Evolutionary conservation across 2,113 vertebrate species (phyloP).

Genomic region (Carassius gibelio): DNA sequence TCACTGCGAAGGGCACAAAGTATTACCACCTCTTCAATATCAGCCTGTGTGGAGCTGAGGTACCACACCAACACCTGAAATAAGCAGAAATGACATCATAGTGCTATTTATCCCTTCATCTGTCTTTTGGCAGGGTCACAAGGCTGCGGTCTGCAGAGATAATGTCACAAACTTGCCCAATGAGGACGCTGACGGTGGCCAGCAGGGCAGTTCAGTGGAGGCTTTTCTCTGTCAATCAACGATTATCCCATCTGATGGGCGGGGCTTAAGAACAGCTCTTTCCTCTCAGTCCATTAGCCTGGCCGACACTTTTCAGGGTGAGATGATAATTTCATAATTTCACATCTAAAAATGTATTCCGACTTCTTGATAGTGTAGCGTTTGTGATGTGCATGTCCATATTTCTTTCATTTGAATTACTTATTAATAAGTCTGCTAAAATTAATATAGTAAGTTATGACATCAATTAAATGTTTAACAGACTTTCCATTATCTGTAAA

Average conservation of each 20-base stretch:
- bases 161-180: slow-evolving; percentile 91
- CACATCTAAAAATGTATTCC: background rate
- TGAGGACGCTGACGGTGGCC: slow-evolving; percentile 78
- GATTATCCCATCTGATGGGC: slow-evolving; percentile 92
- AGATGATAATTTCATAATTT: slow-evolving; percentile 46
- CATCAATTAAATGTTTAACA: background rate
- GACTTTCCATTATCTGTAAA: background rate
- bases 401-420: background rate
- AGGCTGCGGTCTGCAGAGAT: slow-evolving; percentile 87
- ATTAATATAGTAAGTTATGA: background rate
- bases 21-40: slow-evolving; percentile 97
- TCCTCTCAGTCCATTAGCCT: slow-evolving; percentile 95
- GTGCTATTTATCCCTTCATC: slow-evolving; percentile 9
- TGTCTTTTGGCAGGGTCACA: slow-evolving; percentile 74
- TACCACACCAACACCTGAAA: slow-evolving; percentile 56
- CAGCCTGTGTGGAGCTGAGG: slow-evolving; percentile 92
- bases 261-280: slow-evolving; percentile 88
- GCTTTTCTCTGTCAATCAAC: slow-evolving; percentile 96
- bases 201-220: slow-evolving; percentile 80
- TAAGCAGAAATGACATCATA: background rate
- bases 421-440: background rate
- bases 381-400: background rate
- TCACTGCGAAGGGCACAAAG: slow-evolving; percentile 95
- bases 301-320: slow-evolving; percentile 91
- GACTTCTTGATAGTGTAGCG: background rate